Base-by-base conservation (phyloP, 2,888 invertebrate genomes). In the Halocaridina rubra region DNA sequence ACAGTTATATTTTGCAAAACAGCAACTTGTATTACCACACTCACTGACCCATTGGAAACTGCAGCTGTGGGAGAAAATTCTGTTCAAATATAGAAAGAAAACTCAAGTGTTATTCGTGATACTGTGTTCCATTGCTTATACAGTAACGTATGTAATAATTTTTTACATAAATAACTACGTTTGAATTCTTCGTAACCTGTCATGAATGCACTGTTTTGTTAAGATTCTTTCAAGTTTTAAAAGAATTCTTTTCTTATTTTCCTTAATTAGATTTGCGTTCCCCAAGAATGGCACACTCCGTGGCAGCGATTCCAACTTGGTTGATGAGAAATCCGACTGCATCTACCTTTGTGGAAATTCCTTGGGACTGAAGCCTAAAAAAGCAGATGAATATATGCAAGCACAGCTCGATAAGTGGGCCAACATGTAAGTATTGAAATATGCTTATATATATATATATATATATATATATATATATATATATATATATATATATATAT, bases 281-380 rank as follows among this genome's bases (percentile, higher is more conserved):
- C 87, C 87, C 4, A 80, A 59, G 19, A 76, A 78, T n/a, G 57
- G 69, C 16, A 64, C 76, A 3, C 61, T 85, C 16, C 61, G 39
- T 3, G 19, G 7, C 10, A 39, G 30, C 27, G 80, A 81, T 5
- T 24, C 16, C 16, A 32, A 1, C 1, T 27, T 81, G 32, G 32
- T 46, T 19, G 71, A 77, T n/a, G 29, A 22, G 0, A 33, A 32
- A 13, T 67, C 82, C 19, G 85, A 88, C 19, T 84, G 87, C 57
- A 19, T 93, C 24, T 93, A 93, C 89, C 90, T 93, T 61, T 92
- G 92, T 89, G 93, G 93, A 0, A 92, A 93, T 89, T 93, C 93
- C 0, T 90, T 93, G 1, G 93, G 93, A 10, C 90, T 93, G n/a
- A 91, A 92, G 90, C 92, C 93, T 4, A 92, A 91, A 88, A 90